phyloP scores from a whole-genome alignment of 2,888 invertebrate genomes.

The Pediacus dermestoides region DNA sequence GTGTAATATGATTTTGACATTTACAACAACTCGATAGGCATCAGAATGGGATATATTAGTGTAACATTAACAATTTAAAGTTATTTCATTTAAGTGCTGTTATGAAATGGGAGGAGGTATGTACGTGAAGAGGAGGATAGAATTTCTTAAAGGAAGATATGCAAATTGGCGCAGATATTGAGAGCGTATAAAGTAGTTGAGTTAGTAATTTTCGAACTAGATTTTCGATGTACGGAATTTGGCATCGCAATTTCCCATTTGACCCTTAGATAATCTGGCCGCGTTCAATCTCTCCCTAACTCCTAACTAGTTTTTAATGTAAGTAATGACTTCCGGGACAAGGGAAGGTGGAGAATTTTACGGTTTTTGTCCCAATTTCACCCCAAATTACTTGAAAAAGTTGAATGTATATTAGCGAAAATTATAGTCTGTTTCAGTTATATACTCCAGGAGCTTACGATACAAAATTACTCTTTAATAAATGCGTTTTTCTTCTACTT shows the following conservation, averaged over 20 bases:
- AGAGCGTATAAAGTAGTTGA: conserved; percentile 19
- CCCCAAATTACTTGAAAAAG: conserved; percentile 30
- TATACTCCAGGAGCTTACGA: too few species aligned
- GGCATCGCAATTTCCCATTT: conserved; percentile 33
- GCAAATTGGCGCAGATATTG: conserved; percentile 19
- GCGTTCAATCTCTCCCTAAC: conserved; percentile 32
- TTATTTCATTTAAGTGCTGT: too few species aligned
- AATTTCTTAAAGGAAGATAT: conserved; percentile 18
- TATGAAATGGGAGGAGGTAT: too few species aligned
- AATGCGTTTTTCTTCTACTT: too few species aligned
- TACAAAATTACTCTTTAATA: too few species aligned
- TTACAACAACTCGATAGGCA: too few species aligned
- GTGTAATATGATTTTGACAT: too few species aligned
- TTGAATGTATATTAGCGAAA: conserved; percentile 30
- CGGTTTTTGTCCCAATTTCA: conserved; percentile 34
- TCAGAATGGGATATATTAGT: too few species aligned
- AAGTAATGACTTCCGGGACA: conserved; percentile 37
- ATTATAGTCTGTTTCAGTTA: conserved; percentile 27
- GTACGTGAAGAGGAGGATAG: too few species aligned
- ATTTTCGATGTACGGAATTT: conserved; percentile 27
- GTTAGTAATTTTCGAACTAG: conserved; percentile 24
- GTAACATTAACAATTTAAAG: too few species aligned
- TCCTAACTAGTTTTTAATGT: conserved; percentile 39
- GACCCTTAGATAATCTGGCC: conserved; percentile 33
- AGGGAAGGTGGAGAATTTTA: conserved; percentile 34